These are phyloP conservation scores for Otolemur garnettii DNA, from an alignment of 2,113 vertebrate genomes.

Conservation along the genomic window DNA sequence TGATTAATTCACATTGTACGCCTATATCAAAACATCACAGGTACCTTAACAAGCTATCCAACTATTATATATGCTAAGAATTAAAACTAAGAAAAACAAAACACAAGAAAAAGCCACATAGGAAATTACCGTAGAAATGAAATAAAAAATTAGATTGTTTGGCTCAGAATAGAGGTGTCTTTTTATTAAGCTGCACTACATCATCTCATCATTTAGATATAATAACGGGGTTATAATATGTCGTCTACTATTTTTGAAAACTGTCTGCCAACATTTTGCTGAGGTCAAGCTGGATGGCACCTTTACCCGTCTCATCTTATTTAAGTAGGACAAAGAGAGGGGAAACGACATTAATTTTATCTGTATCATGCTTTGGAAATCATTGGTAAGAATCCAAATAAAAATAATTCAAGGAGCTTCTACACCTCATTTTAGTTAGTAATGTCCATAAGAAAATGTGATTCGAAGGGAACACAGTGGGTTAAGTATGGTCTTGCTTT, in stretches of 20 bases:
- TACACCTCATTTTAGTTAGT: neutral
- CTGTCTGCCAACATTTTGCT: neutral
- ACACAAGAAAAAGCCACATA: neutral
- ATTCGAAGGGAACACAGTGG: accelerated
- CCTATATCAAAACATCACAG: too few species aligned
- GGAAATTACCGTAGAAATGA: neutral
- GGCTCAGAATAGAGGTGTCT: neutral
- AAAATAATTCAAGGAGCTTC: neutral
- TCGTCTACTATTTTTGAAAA: neutral
- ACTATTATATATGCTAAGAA: too few species aligned
- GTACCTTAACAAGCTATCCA: too few species aligned
- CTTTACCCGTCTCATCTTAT: neutral
- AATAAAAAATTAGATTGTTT: neutral
- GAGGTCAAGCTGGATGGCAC: neutral
- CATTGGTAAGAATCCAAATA: neutral
- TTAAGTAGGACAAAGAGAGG: neutral
- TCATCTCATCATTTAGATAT: neutral
- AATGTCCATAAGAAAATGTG: neutral
- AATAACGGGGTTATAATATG: neutral
- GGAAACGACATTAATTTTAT: neutral
- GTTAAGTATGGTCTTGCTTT: too few species aligned
- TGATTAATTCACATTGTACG: too few species aligned
- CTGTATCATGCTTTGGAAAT: neutral
- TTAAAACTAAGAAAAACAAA: too few species aligned
- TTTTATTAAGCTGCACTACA: neutral